A percentile compares a stretch with the other conserved stretches of the same genome.
Evolutionary conservation across 2,888 invertebrate species (phyloP).

Genomic region (Clanis bilineata): DNA sequence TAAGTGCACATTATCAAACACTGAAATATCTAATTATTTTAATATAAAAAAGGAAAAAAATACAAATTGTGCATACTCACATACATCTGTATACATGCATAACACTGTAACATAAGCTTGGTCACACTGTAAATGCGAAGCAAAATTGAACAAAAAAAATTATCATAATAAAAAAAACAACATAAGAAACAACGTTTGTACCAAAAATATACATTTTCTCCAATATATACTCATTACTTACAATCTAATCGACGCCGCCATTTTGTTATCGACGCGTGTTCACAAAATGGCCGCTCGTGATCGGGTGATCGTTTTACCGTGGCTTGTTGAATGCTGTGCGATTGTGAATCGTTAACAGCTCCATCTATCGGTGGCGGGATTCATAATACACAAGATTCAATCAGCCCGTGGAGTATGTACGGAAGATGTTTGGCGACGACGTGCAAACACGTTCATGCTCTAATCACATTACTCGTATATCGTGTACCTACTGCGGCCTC

Average conservation of each 20-base stretch:
- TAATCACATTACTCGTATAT: constrained; percentile 34
- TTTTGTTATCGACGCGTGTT: constrained; percentile 49
- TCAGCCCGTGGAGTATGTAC: constrained; percentile 31
- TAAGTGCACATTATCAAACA: constrained; percentile 50
- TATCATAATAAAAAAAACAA: constrained; percentile 49
- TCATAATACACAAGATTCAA: constrained; percentile 32
- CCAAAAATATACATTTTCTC: constrained; percentile 62
- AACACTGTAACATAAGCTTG: constrained; percentile 79
- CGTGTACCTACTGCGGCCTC: constrained; percentile 51
- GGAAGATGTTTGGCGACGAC: constrained; percentile 41
- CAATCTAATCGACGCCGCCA: constrained; percentile 67
- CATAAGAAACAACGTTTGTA: constrained; percentile 70
- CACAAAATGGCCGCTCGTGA: constrained; percentile 68
- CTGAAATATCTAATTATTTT: constrained; percentile 41
- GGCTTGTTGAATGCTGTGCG: constrained; percentile 3
- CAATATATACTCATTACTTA: constrained; percentile 72
- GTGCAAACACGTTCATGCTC: constrained; percentile 57
- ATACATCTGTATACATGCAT: constrained; percentile 76
- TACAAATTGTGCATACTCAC: constrained; percentile 80
- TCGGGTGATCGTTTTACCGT: constrained; percentile 21
- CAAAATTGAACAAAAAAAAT: constrained; percentile 43
- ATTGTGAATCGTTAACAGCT: background rate
- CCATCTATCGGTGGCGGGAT: background rate
- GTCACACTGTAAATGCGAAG: constrained; percentile 80
- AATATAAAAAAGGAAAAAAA: constrained; percentile 50